A percentile compares a stretch with the other conserved stretches of the same genome.
phyloP scores from a whole-genome alignment of 2,888 invertebrate genomes.

The Pemphredon lugubris region DNA sequence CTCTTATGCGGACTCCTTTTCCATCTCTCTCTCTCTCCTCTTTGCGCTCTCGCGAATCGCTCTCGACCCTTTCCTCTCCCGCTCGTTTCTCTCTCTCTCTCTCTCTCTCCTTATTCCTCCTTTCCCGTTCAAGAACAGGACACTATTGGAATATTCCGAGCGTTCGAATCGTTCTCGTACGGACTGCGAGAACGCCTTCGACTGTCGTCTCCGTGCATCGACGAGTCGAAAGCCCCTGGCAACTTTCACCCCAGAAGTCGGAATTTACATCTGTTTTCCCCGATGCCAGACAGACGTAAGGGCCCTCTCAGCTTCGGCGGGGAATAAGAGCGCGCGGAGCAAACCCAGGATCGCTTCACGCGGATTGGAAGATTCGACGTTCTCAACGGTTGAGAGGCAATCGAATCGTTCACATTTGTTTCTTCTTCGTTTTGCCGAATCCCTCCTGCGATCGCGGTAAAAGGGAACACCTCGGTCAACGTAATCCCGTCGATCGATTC shows the following conservation, averaged over 20 bases:
- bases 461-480: too few species aligned
- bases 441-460: too few species aligned
- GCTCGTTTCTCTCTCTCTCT: conserved; percentile 3
- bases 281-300: conserved; percentile 32
- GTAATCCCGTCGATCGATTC: too few species aligned
- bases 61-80: background rate
- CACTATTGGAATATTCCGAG: conserved; percentile 46
- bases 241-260: conserved; percentile 48
- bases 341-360: background rate
- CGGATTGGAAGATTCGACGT: conserved; percentile 1
- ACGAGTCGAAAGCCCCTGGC: conserved; percentile 27
- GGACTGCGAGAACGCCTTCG: conserved; percentile 19
- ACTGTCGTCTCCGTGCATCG: conserved; percentile 43
- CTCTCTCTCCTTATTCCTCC: background rate
- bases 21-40: conserved; percentile 35
- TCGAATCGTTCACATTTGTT: background rate
- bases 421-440: background rate
- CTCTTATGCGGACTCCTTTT: conserved; percentile 48
- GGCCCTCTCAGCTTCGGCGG: background rate
- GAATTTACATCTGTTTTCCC: conserved; percentile 62
- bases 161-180: conserved; percentile 28
- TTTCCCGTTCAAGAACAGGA: conserved; percentile 23
- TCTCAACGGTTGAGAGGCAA: background rate
- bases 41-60: background rate
- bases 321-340: background rate